These are phyloP conservation scores for Diaphora mendica DNA, from an alignment of 2,888 invertebrate genomes.

Conservation along the genomic window DNA sequence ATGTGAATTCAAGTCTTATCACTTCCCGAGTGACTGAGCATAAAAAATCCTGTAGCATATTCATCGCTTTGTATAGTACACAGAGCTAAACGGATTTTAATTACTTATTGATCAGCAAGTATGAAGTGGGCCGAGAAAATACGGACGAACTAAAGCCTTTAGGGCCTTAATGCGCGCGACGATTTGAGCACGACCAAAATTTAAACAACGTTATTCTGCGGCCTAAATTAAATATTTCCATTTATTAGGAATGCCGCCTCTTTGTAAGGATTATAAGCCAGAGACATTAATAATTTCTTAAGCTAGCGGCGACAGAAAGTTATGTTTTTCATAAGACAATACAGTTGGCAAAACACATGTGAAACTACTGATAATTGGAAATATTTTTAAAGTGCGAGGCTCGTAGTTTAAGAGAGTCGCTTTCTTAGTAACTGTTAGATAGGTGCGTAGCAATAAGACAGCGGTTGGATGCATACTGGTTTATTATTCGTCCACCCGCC, in stretches of 20 bases:
- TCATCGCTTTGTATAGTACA: conserved; percentile 9
- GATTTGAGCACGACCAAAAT: conserved; percentile 21
- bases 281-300: not conserved
- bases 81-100: conserved; percentile 44
- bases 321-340: not conserved
- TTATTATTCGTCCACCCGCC: no score
- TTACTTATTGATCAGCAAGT: conserved; percentile 46
- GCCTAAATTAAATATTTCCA: conserved; percentile 36
- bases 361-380: not conserved
- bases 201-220: conserved; percentile 29
- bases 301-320: not conserved
- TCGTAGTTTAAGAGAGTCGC: not conserved
- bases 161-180: conserved; percentile 34
- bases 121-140: conserved; percentile 46
- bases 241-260: conserved; percentile 10
- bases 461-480: no score
- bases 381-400: not conserved
- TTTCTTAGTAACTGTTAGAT: no score
- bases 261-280: not conserved
- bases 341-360: not conserved
- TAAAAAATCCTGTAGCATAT: not conserved
- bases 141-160: conserved; percentile 40
- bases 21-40: not conserved
- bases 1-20: not conserved
- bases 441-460: no score